Evolutionary conservation across 2,888 invertebrate species (phyloP).

Genomic region (Dascillus cervinus): DNA sequence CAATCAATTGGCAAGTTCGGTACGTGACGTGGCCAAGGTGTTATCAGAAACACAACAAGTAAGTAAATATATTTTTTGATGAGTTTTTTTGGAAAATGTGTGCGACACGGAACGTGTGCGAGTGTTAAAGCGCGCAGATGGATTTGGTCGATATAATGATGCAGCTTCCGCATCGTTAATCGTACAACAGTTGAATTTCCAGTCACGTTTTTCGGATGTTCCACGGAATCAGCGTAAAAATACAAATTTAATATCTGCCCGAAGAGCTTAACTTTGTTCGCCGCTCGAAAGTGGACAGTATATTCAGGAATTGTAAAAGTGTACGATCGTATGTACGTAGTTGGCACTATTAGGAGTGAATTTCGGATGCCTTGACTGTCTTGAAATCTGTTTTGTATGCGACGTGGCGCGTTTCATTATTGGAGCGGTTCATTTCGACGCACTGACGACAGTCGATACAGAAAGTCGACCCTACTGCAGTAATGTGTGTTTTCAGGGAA

Average conservation of each 20-base stretch:
- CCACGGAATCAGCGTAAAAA: constrained; percentile 56
- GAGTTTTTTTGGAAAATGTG: no score
- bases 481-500: constrained; percentile 39
- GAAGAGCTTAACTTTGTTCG: no score
- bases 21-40: constrained; percentile 50
- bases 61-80: constrained; percentile 11
- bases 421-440: constrained; percentile 41
- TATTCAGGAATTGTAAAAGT: no score
- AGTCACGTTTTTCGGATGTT: constrained; percentile 49
- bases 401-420: constrained; percentile 54
- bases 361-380: constrained; percentile 15
- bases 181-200: constrained; percentile 47
- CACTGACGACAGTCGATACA: constrained; percentile 34
- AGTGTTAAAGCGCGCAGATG: constrained; percentile 3
- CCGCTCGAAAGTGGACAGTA: no score
- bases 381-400: constrained; percentile 49
- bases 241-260: constrained; percentile 54
- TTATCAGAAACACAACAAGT: constrained; percentile 47
- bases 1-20: constrained; percentile 48
- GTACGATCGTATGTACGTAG: neutral
- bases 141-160: constrained; percentile 35
- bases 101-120: no score
- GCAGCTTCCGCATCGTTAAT: constrained; percentile 48
- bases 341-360: no score
- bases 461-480: no score